Percentiles rank a stretch among this genome's conserved stretches.
Evolutionary conservation across 2,113 vertebrate species (phyloP).

Genomic region (Heteronetta atricapilla): DNA sequence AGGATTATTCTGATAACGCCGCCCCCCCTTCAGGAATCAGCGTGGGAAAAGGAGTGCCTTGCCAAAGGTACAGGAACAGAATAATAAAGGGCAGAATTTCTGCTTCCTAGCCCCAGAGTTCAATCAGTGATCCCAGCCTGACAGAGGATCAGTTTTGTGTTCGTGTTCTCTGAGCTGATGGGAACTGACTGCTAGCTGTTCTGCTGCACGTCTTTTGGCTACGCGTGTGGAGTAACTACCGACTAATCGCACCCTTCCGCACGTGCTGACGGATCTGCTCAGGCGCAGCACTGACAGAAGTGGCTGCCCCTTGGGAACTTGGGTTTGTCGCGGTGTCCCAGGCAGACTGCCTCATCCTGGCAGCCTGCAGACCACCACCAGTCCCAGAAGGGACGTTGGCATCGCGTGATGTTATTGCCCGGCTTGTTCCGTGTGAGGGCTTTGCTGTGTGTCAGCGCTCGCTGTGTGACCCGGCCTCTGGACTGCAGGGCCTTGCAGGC

Average conservation of each 20-base stretch:
- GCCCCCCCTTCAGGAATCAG: constrained; percentile 84
- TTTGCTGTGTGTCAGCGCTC: background rate
- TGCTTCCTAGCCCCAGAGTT: background rate
- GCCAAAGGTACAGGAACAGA: constrained; percentile 83
- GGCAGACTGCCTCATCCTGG: background rate
- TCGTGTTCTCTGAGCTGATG: background rate
- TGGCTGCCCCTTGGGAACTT: background rate
- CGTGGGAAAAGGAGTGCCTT: constrained; percentile 88
- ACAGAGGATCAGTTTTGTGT: accelerated
- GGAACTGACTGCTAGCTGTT: background rate
- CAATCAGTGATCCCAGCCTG: background rate
- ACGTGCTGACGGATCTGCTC: background rate
- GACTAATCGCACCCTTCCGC: background rate
- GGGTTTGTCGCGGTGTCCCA: background rate
- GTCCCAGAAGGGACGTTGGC: background rate
- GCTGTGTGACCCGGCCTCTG: background rate
- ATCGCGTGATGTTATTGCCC: background rate
- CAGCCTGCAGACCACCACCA: background rate
- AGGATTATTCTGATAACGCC: constrained; percentile 88
- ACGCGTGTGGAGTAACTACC: background rate
- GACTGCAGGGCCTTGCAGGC: background rate
- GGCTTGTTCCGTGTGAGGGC: background rate
- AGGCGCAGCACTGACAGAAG: background rate
- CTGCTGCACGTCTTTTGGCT: background rate
- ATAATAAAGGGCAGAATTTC: background rate